A percentile compares a stretch with the other conserved stretches of the same genome.
phyloP scores from a whole-genome alignment of 2,888 invertebrate genomes.

The Drosophila demipolita region DNA sequence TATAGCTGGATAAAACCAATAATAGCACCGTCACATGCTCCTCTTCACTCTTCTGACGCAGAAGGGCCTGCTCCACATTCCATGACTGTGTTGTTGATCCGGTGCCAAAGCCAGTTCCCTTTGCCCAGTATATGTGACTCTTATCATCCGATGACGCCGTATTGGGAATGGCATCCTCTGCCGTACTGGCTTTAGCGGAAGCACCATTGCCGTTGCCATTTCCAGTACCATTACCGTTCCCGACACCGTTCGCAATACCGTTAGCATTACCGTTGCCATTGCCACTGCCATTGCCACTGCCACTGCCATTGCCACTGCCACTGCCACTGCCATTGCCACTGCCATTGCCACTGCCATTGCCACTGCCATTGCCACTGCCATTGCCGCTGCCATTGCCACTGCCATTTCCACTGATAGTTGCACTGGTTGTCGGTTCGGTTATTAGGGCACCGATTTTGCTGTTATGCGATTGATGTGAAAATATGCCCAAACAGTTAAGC shows the following conservation, averaged over 20 bases:
- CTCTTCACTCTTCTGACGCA: slow-evolving; percentile 95
- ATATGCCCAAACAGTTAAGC: slow-evolving; percentile 94
- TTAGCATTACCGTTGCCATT: slow-evolving; percentile 19
- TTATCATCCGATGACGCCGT: slow-evolving; percentile 88
- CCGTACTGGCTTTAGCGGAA: slow-evolving; percentile 34
- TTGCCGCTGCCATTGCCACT: slow-evolving; percentile 33
- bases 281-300: slow-evolving; percentile 13
- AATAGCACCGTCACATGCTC: slow-evolving; percentile 95
- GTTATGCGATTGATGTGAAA: slow-evolving; percentile 91
- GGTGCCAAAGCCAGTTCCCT: slow-evolving; percentile 98
- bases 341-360: slow-evolving; percentile 6
- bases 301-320: slow-evolving; percentile 27
- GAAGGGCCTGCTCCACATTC: slow-evolving; percentile 97
- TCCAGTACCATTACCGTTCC: slow-evolving; percentile 2
- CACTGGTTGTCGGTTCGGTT: slow-evolving; percentile 43
- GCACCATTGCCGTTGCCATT: slow-evolving; percentile 30
- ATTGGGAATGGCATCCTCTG: slow-evolving; percentile 76
- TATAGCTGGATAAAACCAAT: slow-evolving; percentile 94
- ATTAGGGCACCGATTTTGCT: slow-evolving; percentile 83
- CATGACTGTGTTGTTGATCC: slow-evolving; percentile 98
- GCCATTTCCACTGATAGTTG: slow-evolving; percentile 17
- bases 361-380: slow-evolving; percentile 14
- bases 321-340: slow-evolving; percentile 2
- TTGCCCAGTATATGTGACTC: slow-evolving; percentile 95
- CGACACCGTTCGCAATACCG: slow-evolving; percentile 13